These are phyloP conservation scores for Mythimna pallens DNA, from an alignment of 2,888 invertebrate genomes.

Conservation along the genomic window DNA sequence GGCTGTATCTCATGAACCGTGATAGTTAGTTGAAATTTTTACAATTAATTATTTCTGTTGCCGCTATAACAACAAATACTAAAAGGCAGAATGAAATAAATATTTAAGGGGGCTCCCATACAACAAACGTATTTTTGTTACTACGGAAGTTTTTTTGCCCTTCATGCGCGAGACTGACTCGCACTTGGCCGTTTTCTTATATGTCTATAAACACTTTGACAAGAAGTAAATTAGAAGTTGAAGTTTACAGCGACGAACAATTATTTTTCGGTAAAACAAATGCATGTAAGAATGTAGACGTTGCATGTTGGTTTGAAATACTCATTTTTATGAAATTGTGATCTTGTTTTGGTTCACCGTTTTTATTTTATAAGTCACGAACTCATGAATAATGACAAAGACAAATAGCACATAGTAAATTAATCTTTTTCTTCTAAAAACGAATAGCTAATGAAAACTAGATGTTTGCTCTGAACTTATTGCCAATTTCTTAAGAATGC, in stretches of 20 bases:
- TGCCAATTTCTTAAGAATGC: too few relatives aligned
- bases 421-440: not conserved
- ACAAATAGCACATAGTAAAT: not conserved
- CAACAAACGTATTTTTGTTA: too few relatives aligned
- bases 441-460: not conserved
- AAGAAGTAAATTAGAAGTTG: slow-evolving; percentile 1
- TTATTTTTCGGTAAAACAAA: slow-evolving; percentile 4
- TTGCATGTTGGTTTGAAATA: slow-evolving; percentile 30
- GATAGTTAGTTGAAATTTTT: too few relatives aligned
- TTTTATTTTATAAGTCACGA: not conserved
- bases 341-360: not conserved
- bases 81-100: too few relatives aligned
- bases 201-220: not conserved
- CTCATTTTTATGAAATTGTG: not conserved
- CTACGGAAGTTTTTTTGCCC: too few relatives aligned
- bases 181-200: too few relatives aligned
- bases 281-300: slow-evolving; percentile 15
- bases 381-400: not conserved
- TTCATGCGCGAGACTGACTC: too few relatives aligned
- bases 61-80: too few relatives aligned
- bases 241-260: not conserved
- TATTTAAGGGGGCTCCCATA: too few relatives aligned
- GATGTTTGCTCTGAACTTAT: not conserved
- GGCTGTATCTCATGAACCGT: too few relatives aligned
- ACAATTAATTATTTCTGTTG: too few relatives aligned